These are phyloP conservation scores for Poeciliopsis turrubarensis DNA, from an alignment of 2,113 vertebrate species.

Conservation along the genomic window DNA sequence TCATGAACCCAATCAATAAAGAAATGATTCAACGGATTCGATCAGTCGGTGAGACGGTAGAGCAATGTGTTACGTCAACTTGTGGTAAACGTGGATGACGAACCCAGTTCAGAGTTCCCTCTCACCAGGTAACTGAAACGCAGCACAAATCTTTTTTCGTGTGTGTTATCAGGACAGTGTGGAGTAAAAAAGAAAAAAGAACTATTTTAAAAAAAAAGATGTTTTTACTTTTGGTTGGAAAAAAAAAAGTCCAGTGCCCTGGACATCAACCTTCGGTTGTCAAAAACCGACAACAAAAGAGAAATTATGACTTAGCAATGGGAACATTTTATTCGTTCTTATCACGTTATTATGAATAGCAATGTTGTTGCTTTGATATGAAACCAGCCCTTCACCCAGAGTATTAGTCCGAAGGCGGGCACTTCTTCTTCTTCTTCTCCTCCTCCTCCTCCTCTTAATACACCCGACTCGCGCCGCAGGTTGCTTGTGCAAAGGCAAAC, in stretches of 20 bases:
- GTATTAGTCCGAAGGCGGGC: background rate
- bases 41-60: no score
- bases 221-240: background rate
- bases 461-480: background rate
- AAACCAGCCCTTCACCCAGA: slow-evolving; percentile 6
- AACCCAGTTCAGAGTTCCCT: no score
- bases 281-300: background rate
- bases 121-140: no score
- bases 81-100: no score
- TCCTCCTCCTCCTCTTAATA: background rate
- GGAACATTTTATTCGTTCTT: slow-evolving; percentile 15
- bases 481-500: slow-evolving; percentile 6
- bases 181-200: background rate
- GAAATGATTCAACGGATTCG: no score
- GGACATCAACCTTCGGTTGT: background rate
- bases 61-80: background rate
- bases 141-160: background rate
- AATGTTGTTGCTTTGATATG: slow-evolving; percentile 26
- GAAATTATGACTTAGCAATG: background rate
- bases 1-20: no score
- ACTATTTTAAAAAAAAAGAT: background rate
- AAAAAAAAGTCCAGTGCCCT: background rate
- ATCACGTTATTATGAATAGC: slow-evolving; percentile 15
- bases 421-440: no score
- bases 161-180: no score